phyloP scores from a whole-genome alignment of 2,113 vertebrate genomes.

The Triplophysa siluroides region DNA sequence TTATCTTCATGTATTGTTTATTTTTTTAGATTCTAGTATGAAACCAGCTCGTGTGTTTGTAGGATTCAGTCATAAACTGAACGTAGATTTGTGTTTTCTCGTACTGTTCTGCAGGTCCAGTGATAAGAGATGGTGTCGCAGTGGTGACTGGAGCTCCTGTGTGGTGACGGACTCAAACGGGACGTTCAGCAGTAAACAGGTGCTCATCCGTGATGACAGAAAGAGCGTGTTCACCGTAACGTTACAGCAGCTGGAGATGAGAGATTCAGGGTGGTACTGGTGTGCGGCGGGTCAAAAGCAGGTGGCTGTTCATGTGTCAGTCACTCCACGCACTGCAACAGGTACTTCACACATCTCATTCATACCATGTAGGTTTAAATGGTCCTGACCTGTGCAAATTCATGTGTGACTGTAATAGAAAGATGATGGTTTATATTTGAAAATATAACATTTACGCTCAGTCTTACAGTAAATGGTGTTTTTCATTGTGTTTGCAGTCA shows the following conservation, averaged over 20 bases:
- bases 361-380: neutral
- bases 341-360: conserved; percentile 55
- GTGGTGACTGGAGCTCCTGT: conserved; percentile 68
- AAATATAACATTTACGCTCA: too few relatives aligned
- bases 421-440: too few relatives aligned
- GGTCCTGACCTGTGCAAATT: too few relatives aligned
- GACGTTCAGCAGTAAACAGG: conserved; percentile 57
- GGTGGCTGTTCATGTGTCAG: conserved; percentile 51
- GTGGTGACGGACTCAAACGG: conserved; percentile 56
- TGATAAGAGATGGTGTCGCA: conserved; percentile 75
- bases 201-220: conserved; percentile 70
- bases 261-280: conserved; percentile 71
- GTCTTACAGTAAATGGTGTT: neutral
- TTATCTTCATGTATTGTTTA: neutral
- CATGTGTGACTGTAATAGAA: neutral
- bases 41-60: too few relatives aligned
- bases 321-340: conserved; percentile 42
- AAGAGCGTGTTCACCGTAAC: conserved; percentile 65
- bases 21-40: too few relatives aligned
- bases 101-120: conserved; percentile 56
- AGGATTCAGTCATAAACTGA: too few relatives aligned
- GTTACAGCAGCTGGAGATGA: conserved; percentile 57
- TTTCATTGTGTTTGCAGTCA: neutral
- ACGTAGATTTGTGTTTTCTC: conserved; percentile 25
- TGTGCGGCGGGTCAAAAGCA: conserved; percentile 67